Conservation (phyloP, 1,140 invertebrate species). For the Drosophila ananassae region DNA sequence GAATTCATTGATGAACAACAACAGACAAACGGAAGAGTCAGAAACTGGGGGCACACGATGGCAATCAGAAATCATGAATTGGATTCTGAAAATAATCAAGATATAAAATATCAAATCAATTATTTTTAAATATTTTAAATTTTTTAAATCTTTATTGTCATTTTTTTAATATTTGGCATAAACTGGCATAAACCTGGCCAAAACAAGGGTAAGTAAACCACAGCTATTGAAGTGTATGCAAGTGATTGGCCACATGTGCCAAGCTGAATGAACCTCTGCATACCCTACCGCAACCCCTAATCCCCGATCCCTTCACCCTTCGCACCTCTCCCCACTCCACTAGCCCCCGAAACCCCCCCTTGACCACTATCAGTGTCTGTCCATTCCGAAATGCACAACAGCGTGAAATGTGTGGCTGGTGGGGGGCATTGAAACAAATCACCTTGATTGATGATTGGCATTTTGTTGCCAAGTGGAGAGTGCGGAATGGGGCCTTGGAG, state of each 20-base stretch:
- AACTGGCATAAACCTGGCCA: not conserved
- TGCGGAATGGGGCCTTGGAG: not conserved
- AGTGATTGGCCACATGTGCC: conserved; percentile 79
- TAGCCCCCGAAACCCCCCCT: not conserved
- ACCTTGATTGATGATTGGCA: conserved; percentile 82
- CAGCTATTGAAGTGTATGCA: conserved; percentile 76
- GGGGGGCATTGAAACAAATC: conserved; percentile 80
- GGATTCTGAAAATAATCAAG: not conserved
- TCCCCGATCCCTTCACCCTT: not conserved
- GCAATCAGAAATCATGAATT: not conserved
- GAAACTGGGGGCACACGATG: conserved; percentile 8
- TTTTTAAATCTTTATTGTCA: not conserved
- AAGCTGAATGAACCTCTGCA: conserved; percentile 53
- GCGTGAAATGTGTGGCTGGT: conserved; percentile 76
- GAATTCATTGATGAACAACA: conserved; percentile 81
- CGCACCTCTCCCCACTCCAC: not conserved
- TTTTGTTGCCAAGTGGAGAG: conserved; percentile 63
- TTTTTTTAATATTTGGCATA: not conserved
- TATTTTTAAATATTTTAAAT: not conserved
- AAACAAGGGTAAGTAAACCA: conserved; percentile 34
- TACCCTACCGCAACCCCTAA: conserved; percentile 7
- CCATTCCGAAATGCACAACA: conserved; percentile 75
- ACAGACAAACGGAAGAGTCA: conserved; percentile 4
- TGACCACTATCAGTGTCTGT: conserved; percentile 54
- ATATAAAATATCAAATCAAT: not conserved